Evolutionary conservation across 2,113 vertebrate species (phyloP).

Genomic region (Callipepla californica): DNA sequence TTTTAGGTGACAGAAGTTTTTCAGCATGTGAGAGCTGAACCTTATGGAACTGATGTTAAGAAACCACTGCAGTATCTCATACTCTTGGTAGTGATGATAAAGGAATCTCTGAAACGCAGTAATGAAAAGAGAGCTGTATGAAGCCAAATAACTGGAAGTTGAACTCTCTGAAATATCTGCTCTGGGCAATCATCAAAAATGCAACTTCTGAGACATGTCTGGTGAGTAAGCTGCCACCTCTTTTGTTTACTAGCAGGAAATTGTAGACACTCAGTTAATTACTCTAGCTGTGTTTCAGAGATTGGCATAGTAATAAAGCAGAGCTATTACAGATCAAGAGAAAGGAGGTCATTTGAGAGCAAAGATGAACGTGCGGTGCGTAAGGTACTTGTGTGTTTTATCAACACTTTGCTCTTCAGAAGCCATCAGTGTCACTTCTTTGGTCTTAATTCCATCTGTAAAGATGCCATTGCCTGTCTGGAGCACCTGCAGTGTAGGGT

Average conservation of each 20-base stretch:
- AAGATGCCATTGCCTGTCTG: background rate
- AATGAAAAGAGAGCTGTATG: background rate
- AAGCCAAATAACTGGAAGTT: background rate
- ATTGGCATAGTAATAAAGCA: background rate
- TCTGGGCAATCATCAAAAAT: background rate
- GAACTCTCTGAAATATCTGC: background rate
- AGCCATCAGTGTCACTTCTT: rapidly evolving
- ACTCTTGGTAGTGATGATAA: background rate
- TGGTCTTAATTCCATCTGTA: rapidly evolving
- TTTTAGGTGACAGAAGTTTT: background rate
- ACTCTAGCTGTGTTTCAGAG: background rate
- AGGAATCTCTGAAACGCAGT: background rate
- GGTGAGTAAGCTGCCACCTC: background rate
- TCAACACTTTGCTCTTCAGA: background rate
- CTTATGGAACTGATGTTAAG: background rate
- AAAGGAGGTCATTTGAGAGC: background rate
- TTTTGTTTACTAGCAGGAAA: background rate
- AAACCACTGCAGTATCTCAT: background rate
- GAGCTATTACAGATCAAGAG: background rate
- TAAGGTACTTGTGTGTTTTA: background rate
- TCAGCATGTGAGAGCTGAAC: background rate
- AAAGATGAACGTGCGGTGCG: rapidly evolving
- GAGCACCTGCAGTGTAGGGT: background rate
- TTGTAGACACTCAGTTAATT: background rate
- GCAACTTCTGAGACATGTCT: background rate